These are phyloP conservation scores for Pempheris klunzingeri DNA, from an alignment of 2,797 vertebrate species.

Conservation along the genomic window DNA sequence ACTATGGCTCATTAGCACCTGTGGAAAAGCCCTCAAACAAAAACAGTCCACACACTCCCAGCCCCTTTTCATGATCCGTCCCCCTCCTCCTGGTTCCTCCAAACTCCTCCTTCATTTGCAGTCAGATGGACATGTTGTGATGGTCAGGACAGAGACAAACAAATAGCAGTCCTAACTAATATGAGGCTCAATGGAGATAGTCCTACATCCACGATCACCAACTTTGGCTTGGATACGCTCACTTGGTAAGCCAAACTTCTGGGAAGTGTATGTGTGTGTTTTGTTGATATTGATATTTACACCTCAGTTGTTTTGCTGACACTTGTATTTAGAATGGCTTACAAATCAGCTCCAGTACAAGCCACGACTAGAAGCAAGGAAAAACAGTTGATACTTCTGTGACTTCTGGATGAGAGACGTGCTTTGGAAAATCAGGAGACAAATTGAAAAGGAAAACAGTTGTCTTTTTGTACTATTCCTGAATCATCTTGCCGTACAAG, in stretches of 20 bases:
- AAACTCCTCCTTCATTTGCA: slow-evolving; percentile 30
- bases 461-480: too few relatives aligned
- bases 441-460: too few relatives aligned
- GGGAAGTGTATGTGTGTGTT: neutral
- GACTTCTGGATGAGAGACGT: too few relatives aligned
- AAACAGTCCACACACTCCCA: slow-evolving; percentile 49
- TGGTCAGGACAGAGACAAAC: slow-evolving; percentile 40
- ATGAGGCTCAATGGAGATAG: slow-evolving; percentile 72
- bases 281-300: slow-evolving; percentile 1
- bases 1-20: slow-evolving; percentile 76
- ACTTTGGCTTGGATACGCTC: slow-evolving; percentile 79
- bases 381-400: too few relatives aligned
- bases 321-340: neutral
- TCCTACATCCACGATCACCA: slow-evolving; percentile 73
- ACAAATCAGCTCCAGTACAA: neutral
- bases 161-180: neutral
- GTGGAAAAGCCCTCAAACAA: slow-evolving; percentile 64
- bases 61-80: slow-evolving; percentile 44
- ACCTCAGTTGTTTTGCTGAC: neutral
- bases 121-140: slow-evolving; percentile 50
- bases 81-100: slow-evolving; percentile 56
- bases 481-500: too few relatives aligned
- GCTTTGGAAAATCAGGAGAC: too few relatives aligned
- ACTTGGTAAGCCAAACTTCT: slow-evolving; percentile 71
- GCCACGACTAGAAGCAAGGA: too few relatives aligned